phyloP scores from a whole-genome alignment of 1,140 invertebrate genomes.

The Acromyrmex echinatior region DNA sequence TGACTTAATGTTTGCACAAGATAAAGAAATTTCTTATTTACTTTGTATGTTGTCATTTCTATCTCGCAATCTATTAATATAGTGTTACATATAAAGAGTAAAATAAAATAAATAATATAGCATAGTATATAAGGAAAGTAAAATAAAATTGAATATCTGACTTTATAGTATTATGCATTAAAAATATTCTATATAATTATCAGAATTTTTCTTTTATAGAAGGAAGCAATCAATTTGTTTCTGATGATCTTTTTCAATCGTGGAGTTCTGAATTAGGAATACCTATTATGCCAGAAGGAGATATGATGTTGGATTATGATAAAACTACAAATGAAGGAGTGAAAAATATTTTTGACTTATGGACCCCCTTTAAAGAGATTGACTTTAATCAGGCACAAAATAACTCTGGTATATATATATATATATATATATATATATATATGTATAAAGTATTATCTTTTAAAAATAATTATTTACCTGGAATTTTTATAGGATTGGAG shows the following conservation, averaged over 20 bases:
- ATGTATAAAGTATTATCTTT: not conserved
- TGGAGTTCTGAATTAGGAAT: constrained; percentile 81
- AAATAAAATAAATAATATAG: constrained; percentile 1
- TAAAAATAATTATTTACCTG: not conserved
- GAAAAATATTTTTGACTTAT: constrained; percentile 65
- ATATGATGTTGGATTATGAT: constrained; percentile 59
- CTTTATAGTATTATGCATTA: not conserved
- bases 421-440: too few relatives aligned
- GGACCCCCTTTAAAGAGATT: constrained; percentile 63
- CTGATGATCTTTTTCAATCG: constrained; percentile 81
- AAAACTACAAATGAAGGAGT: constrained; percentile 66
- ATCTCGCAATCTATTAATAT: not conserved
- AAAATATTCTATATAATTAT: constrained; percentile 1
- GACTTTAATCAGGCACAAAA: constrained; percentile 54
- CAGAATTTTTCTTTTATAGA: constrained; percentile 65
- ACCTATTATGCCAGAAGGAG: constrained; percentile 72
- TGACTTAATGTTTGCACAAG: not conserved
- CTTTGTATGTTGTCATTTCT: not conserved
- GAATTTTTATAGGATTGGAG: constrained; percentile 29
- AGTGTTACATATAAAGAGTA: not conserved
- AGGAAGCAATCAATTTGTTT: constrained; percentile 60
- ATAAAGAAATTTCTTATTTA: not conserved
- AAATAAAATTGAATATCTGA: too few relatives aligned
- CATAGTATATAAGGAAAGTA: too few relatives aligned
- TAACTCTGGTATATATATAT: not conserved